Base-by-base conservation (phyloP, 2,888 invertebrate species). In the Orgyia antiqua region DNA sequence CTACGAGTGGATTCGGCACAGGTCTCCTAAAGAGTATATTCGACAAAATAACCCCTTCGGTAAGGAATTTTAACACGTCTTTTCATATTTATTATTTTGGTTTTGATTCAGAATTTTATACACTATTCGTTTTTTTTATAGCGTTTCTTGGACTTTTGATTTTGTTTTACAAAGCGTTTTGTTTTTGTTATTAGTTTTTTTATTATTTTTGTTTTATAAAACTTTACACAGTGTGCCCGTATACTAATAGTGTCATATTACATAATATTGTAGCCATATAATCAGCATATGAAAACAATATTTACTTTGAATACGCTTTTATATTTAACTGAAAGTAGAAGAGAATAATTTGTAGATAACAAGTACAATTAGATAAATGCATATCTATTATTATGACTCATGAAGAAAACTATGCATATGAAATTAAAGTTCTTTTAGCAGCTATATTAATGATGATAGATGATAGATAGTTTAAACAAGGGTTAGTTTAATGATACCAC, bases 21-120 rank as follows among this genome's bases (percentile, higher is more conserved):
- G 87, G 87, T 71, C 87, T 87, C 57, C 87, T 87, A 86, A 87
- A 87, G 87, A 87, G 87, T 86, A 87, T 87, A 83, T 87, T 87
- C 87, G 87, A 87, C 87, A 87, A 87, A 87, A 87, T 87, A 84
- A 87, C 87, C 76, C 87, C 87, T 84, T 87, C 87, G 87, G 87
- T 87, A 87, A 87, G 87, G 84, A 84, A 83, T 86, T 84, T 84
- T 83, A 77, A 84, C 80, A 84, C 84, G 80, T 80, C 73, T 79
- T 82, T 80, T 73, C 58, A 68, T 68, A 70, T 72, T 52, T 57
- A 68, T 58, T 45, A 68, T 58, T 62, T 70, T 76, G 68, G 58
- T 68, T 69, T 72, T 52, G 6, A 65, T 75, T 71, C 63, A 71
- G 59, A 57, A 69, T 50, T 68, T 74, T 60, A 67, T 57, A 71